Conservation (phyloP, 2,797 vertebrate species). For the Podarcis siculus region DNA sequence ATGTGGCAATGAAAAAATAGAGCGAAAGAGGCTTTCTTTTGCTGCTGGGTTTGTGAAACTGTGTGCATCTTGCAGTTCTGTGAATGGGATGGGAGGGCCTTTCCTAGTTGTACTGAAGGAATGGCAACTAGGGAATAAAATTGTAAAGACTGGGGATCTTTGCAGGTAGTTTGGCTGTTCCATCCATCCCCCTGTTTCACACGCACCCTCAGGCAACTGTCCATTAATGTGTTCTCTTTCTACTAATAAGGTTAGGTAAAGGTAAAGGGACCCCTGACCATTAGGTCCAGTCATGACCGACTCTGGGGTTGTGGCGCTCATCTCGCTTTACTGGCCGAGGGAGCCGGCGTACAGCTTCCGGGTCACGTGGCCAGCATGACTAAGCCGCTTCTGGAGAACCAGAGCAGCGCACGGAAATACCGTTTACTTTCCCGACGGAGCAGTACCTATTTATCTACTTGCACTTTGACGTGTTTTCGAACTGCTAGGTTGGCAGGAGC, state of each 20-base stretch:
- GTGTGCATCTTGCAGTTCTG: background rate
- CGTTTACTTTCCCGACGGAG: too few species aligned
- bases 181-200: background rate
- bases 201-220: background rate
- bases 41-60: slow-evolving; percentile 9
- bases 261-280: too few species aligned
- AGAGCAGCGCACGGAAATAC: too few species aligned
- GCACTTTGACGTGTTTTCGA: too few species aligned
- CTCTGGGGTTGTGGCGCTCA: too few species aligned
- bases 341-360: too few species aligned
- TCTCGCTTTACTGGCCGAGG: too few species aligned
- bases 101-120: background rate
- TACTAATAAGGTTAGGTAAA: background rate
- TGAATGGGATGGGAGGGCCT: rapidly evolving
- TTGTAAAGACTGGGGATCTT: background rate
- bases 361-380: too few species aligned
- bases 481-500: too few species aligned
- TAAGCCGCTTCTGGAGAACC: too few species aligned
- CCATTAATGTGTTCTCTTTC: background rate
- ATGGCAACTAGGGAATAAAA: rapidly evolving
- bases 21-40: background rate
- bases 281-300: too few species aligned
- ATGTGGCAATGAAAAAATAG: background rate
- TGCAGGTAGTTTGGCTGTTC: background rate
- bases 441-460: too few species aligned